Evolutionary conservation across 53 echinoderm and acorn worm species (phyloP).

Genomic region (Echinometra lucunter): DNA sequence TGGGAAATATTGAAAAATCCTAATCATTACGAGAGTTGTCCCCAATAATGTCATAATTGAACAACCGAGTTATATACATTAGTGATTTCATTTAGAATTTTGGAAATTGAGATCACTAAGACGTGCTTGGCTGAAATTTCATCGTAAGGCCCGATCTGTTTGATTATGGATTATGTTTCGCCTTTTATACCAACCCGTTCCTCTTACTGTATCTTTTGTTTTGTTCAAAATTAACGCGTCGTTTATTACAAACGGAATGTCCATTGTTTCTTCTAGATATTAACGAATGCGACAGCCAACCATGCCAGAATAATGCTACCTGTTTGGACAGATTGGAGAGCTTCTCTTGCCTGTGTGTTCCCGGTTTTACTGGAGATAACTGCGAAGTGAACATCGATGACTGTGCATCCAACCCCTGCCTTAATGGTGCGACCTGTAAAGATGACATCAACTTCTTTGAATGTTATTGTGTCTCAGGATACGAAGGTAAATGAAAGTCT

Average conservation of each 20-base stretch:
- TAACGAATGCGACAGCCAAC: slow-evolving; percentile 74
- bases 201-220: too few species aligned
- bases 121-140: too few species aligned
- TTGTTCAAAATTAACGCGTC: too few species aligned
- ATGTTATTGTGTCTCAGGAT: slow-evolving; percentile 75
- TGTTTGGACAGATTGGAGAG: slow-evolving; percentile 74
- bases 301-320: slow-evolving; percentile 76
- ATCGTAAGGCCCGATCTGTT: too few species aligned
- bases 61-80: too few species aligned
- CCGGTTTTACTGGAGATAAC: slow-evolving; percentile 75
- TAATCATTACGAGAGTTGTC: too few species aligned
- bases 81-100: too few species aligned
- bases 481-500: slow-evolving; percentile 57
- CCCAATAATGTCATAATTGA: too few species aligned
- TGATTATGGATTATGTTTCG: too few species aligned
- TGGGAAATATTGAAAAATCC: too few species aligned
- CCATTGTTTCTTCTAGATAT: slow-evolving; percentile 55
- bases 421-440: slow-evolving; percentile 77
- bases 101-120: too few species aligned
- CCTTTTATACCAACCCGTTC: too few species aligned
- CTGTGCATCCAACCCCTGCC: slow-evolving; percentile 70
- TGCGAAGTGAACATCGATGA: slow-evolving; percentile 81
- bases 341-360: slow-evolving; percentile 76
- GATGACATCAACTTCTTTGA: slow-evolving; percentile 66
- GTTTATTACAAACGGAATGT: neutral